These are phyloP conservation scores for Cristatella mucedo DNA, from an alignment of 2,888 invertebrate species.

Conservation along the genomic window DNA sequence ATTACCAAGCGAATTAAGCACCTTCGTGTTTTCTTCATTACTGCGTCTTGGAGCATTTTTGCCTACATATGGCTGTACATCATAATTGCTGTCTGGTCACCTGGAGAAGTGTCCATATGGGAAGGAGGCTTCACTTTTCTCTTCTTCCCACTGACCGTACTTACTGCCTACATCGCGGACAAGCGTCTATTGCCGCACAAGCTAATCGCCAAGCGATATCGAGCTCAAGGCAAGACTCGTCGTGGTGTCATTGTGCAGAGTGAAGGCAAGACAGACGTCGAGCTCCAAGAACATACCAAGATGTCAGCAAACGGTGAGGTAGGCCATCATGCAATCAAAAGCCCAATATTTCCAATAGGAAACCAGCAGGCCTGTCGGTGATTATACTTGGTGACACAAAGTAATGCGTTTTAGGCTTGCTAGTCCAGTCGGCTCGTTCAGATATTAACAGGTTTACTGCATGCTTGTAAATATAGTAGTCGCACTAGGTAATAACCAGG, in stretches of 20 bases:
- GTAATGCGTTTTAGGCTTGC: too few species aligned
- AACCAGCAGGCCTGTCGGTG: too few species aligned
- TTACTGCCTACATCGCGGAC: constrained; percentile 85
- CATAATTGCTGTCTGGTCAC: constrained; percentile 68
- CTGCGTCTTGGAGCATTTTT: constrained; percentile 84
- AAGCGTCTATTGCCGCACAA: constrained; percentile 39
- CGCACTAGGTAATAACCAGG: too few species aligned
- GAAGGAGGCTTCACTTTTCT: constrained; percentile 77
- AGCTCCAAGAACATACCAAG: too few species aligned
- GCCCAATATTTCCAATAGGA: too few species aligned
- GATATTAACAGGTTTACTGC: too few species aligned
- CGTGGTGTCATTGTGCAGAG: constrained; percentile 6
- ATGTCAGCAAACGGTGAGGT: too few species aligned
- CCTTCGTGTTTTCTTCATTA: constrained; percentile 81
- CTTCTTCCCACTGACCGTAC: constrained; percentile 81
- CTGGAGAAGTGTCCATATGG: constrained; percentile 59
- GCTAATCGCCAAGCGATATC: constrained; percentile 16
- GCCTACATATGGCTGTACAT: constrained; percentile 91
- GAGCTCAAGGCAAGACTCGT: neutral
- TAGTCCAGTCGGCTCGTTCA: too few species aligned
- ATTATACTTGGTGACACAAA: too few species aligned
- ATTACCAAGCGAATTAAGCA: constrained; percentile 77
- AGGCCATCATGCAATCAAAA: too few species aligned
- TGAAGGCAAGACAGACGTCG: constrained; percentile 9
- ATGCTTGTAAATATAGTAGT: too few species aligned